phyloP scores from a whole-genome alignment of 2,797 vertebrate species.

The Hozukius guyotensis region DNA sequence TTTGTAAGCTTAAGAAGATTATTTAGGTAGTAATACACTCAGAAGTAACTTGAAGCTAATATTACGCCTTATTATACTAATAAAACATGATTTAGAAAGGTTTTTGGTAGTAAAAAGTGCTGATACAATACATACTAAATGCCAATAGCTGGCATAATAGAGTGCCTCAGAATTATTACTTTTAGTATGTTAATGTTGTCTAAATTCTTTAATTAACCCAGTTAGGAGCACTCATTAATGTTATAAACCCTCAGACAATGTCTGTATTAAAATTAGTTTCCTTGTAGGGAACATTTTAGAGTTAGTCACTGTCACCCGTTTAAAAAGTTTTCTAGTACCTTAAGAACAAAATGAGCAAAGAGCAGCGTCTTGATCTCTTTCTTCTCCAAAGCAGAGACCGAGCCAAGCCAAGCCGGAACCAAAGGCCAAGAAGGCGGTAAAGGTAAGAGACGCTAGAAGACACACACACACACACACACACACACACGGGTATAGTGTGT shows the following conservation, averaged over 20 bases:
- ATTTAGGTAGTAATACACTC: background rate
- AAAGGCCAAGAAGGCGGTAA: constrained; percentile 91
- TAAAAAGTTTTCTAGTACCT: background rate
- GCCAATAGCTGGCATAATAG: background rate
- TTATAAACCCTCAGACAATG: background rate
- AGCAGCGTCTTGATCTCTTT: background rate
- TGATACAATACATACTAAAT: background rate
- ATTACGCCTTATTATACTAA: background rate
- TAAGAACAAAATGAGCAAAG: background rate
- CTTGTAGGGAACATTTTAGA: background rate
- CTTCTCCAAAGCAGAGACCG: constrained; percentile 81
- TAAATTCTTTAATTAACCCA: background rate
- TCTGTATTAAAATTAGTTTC: background rate
- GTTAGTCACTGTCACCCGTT: background rate
- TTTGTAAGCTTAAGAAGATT: background rate
- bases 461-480: no score
- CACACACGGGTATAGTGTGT: background rate
- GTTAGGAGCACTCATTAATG: background rate
- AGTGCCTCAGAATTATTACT: background rate
- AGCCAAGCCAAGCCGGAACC: constrained; percentile 85
- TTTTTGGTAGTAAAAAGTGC: background rate
- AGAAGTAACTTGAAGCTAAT: background rate
- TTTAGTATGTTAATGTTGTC: background rate
- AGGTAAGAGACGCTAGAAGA: constrained; percentile 77
- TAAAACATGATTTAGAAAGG: background rate